Evolutionary conservation across 2,113 vertebrate genomes (phyloP), one percentile per base, ranked within the genome.

Genomic region (Nansenia antarctica): DNA sequence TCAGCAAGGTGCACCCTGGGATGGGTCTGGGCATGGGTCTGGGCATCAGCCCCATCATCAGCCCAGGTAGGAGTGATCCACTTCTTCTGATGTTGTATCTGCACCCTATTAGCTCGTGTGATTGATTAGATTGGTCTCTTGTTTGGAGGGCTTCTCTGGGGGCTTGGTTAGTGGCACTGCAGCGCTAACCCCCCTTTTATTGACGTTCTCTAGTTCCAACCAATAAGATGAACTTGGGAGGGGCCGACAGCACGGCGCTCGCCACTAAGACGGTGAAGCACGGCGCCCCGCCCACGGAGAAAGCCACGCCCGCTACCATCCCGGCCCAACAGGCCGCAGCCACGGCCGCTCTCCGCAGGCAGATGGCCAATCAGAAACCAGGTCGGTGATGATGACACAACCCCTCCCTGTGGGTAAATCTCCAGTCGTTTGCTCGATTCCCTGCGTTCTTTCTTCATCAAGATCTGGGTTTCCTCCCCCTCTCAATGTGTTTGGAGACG

Each of bases 201-300:
- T 81, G 26, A 61, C n/a, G n/a, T 73, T 0, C 42, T 88, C 63
- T 66, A 87, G 88, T 85, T 72, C 85, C 84, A 3, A 78, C 81
- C 45, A 88, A 83, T 76, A 92, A 88, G 71, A 90, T 91, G 71
- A 90, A 92, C 79, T 90, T 95, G 12, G 94, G 92, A 0, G 95
- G 95, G 1, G 95, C 96, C 0, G 96, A 99, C 14, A 97, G 94
- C 84, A 96, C 96, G 0, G 94, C 96, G 79, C 92, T 98, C 5
- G 95, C 94, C 20, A 98, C 96, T 4, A 98, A 97, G 85, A 99
- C 95, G 0, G 96, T 99, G 61, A 99, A 96, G 68, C 96, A 98
- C 0, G 95, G 96, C 0, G 94, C 95, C 0, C 95, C 95, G 1
- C 89, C 90, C 3, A 26, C 54, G 0, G 92, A 93, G 75, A 91